Evolutionary conservation across 2,797 vertebrate species (phyloP).

Genomic region (Peromyscus melanophrys): DNA sequence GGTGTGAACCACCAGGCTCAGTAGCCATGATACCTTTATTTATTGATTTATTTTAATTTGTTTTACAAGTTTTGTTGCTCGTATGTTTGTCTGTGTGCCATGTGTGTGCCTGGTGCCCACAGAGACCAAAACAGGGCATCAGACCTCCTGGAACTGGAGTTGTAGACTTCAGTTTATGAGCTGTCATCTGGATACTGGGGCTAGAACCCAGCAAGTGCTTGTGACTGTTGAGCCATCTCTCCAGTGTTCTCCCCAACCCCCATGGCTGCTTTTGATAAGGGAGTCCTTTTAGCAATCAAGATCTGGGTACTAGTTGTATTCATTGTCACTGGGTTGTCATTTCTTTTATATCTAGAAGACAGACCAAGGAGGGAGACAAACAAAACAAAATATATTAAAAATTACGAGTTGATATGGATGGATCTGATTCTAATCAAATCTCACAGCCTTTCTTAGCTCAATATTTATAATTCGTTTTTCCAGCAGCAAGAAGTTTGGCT

Average conservation of each 20-base stretch:
- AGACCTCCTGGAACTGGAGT: background rate
- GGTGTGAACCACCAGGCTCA: background rate
- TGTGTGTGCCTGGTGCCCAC: background rate
- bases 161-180: background rate
- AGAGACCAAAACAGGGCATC: background rate
- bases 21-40: background rate
- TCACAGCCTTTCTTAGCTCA: conserved; percentile 7
- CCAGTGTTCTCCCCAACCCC: background rate
- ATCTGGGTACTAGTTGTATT: background rate
- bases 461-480: conserved; percentile 23
- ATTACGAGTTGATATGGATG: background rate
- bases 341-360: conserved; percentile 44
- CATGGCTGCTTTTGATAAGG: background rate
- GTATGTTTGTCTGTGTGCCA: background rate
- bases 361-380: background rate
- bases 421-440: conserved; percentile 1
- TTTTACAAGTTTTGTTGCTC: background rate
- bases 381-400: conserved; percentile 19
- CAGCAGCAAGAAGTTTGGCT: background rate
- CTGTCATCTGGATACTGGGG: background rate
- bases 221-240: background rate
- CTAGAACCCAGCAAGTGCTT: background rate
- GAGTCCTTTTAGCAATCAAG: conserved; percentile 36
- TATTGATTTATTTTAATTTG: background rate
- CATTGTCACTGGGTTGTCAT: conserved; percentile 9